These are phyloP conservation scores for Antitype chi DNA, from an alignment of 2,888 invertebrate species.

Conservation along the genomic window DNA sequence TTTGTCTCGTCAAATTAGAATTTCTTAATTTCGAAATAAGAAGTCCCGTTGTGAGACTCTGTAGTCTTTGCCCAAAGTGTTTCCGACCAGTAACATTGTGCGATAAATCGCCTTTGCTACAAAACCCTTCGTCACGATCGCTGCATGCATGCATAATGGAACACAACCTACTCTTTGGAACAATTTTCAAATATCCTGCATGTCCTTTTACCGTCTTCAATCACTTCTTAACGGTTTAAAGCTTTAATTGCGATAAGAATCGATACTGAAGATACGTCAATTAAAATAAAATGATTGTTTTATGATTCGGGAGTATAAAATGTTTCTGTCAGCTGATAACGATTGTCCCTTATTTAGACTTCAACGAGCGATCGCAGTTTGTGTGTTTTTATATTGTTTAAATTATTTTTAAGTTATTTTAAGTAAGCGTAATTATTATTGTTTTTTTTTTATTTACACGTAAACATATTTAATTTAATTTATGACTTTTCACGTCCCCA, in stretches of 20 bases:
- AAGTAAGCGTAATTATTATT: background rate
- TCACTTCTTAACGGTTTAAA: constrained; percentile 18
- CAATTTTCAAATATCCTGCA: constrained; percentile 46
- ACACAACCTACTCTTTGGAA: constrained; percentile 50
- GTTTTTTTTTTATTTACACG: background rate
- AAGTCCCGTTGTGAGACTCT: constrained; percentile 34
- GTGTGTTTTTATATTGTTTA: background rate
- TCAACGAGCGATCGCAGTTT: constrained; percentile 60
- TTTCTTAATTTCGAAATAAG: background rate
- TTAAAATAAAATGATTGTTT: constrained; percentile 21
- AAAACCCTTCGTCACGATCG: constrained; percentile 73
- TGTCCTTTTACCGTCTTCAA: constrained; percentile 21
- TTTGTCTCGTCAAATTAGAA: background rate
- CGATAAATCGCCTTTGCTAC: constrained; percentile 61
- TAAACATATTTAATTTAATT: background rate
- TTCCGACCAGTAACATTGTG: constrained; percentile 49
- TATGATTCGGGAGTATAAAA: background rate
- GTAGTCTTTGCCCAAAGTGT: constrained; percentile 38
- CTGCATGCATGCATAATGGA: constrained; percentile 71
- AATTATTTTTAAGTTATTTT: background rate
- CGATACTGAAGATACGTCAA: constrained; percentile 7
- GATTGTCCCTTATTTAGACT: constrained; percentile 59
- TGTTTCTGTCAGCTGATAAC: constrained; percentile 25
- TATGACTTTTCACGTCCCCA: background rate
- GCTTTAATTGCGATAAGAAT: constrained; percentile 35